phyloP scores from a whole-genome alignment of 92 coral and sea anemone genomes.

The Zoanthus gigantus region DNA sequence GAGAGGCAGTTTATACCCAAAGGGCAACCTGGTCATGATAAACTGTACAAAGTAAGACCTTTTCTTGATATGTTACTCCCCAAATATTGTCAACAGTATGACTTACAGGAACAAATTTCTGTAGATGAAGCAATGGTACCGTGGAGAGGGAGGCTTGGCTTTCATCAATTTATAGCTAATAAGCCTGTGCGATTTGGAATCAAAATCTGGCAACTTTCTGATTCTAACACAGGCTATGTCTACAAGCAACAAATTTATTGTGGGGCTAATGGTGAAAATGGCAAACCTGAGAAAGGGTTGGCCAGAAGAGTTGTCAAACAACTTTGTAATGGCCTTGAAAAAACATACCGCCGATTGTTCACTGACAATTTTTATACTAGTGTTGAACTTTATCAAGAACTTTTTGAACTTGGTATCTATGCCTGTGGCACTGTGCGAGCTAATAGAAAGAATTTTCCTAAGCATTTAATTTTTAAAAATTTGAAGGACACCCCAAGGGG shows the following conservation, averaged over 20 bases:
- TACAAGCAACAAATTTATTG: not conserved
- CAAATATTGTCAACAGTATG: not conserved
- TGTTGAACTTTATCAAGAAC: slow-evolving; percentile 9
- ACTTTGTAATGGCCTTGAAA: not conserved
- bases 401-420: slow-evolving; percentile 17
- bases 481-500: slow-evolving; percentile 5
- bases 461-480: not conserved
- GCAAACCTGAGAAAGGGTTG: not conserved
- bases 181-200: not conserved
- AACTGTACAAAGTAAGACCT: slow-evolving; percentile 12
- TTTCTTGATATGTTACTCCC: not conserved
- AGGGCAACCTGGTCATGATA: slow-evolving; percentile 19
- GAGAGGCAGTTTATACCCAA: slow-evolving; percentile 23
- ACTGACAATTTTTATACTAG: slow-evolving; percentile 18
- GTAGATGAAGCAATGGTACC: slow-evolving; percentile 22
- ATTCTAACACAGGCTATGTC: not conserved
- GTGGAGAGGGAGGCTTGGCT: not conserved
- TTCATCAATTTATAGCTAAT: not conserved
- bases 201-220: slow-evolving; percentile 10
- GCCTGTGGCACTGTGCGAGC: slow-evolving; percentile 9
- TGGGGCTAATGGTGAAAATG: slow-evolving; percentile 2
- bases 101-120: not conserved
- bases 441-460: not conserved
- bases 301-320: slow-evolving; percentile 2
- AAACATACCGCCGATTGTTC: not conserved